phyloP scores from a whole-genome alignment of 2,113 vertebrate species.

The Nymphicus hollandicus region DNA sequence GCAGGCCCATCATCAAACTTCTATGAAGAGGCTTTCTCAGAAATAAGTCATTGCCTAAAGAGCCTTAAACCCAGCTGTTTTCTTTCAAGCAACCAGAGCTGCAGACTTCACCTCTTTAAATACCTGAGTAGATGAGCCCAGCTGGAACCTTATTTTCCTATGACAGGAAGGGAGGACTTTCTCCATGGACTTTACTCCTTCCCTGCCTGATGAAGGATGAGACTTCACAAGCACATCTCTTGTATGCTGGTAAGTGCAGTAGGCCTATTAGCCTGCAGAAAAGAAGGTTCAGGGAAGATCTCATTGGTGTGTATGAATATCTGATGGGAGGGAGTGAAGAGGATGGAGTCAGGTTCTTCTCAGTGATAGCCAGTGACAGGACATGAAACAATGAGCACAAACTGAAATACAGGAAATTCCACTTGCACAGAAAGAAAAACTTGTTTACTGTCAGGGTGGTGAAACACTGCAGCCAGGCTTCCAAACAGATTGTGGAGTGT shows the following conservation, averaged over 20 bases:
- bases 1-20: neutral
- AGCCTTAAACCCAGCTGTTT: neutral
- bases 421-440: accelerated
- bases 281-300: neutral
- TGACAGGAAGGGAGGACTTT: neutral
- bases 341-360: neutral
- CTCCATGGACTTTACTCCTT: neutral
- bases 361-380: neutral
- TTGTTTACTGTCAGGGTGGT: neutral
- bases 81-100: neutral
- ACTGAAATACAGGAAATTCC: neutral
- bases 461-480: neutral
- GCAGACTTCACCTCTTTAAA: neutral
- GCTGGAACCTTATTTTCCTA: neutral
- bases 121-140: neutral
- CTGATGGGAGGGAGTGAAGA: neutral
- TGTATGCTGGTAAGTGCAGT: neutral
- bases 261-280: neutral
- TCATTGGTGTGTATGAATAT: neutral
- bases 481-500: neutral
- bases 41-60: neutral
- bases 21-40: neutral
- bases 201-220: neutral
- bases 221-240: neutral
- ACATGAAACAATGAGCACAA: accelerated